These are phyloP conservation scores for Silurus asotus DNA, from an alignment of 2,113 vertebrate genomes.

Conservation along the genomic window DNA sequence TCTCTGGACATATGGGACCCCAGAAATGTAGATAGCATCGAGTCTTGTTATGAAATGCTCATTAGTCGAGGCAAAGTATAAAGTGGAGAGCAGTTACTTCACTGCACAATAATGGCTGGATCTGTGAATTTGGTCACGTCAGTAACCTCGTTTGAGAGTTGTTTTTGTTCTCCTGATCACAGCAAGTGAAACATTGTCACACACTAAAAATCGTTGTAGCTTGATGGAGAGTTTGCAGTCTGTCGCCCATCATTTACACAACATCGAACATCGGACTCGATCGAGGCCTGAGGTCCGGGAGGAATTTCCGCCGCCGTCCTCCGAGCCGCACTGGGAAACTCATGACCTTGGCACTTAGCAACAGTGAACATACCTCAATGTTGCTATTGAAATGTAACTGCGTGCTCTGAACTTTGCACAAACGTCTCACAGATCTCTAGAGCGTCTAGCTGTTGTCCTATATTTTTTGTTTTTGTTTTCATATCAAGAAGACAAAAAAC, in stretches of 20 bases:
- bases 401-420: conserved; percentile 62
- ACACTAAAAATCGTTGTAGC: conserved; percentile 37
- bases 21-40: conserved; percentile 7
- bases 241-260: conserved; percentile 25
- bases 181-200: conserved; percentile 13
- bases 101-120: conserved; percentile 43
- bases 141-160: conserved; percentile 22
- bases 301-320: conserved; percentile 9
- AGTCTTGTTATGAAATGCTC: conserved; percentile 6
- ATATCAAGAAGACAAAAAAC: conserved; percentile 54
- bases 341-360: conserved; percentile 64
- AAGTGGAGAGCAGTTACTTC: not conserved
- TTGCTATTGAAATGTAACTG: conserved; percentile 70
- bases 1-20: conserved; percentile 22
- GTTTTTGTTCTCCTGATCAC: conserved; percentile 6
- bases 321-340: conserved; percentile 57
- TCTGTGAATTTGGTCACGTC: not conserved
- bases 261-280: conserved; percentile 21
- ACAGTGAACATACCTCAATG: conserved; percentile 68
- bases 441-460: conserved; percentile 55
- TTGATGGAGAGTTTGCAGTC: conserved; percentile 30
- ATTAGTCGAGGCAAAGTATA: conserved; percentile 7
- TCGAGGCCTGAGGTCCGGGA: conserved; percentile 25
- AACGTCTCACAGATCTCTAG: conserved; percentile 60
- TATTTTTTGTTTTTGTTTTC: conserved; percentile 52